Base-by-base conservation (phyloP, 2,888 invertebrate species). In the Lasioglossum zephyrum region DNA sequence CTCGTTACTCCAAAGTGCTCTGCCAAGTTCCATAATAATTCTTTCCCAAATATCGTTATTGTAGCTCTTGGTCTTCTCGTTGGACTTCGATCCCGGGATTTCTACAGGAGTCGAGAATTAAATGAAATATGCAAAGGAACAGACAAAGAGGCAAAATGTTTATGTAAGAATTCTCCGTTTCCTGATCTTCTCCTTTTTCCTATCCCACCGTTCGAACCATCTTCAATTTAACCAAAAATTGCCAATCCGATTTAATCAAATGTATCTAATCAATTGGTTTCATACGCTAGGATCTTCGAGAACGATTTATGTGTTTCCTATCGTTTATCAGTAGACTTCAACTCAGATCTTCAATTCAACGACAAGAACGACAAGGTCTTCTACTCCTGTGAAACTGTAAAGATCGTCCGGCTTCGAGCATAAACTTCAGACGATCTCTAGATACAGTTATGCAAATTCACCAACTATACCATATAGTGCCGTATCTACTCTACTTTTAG, bases 21-120 rank as follows among this genome's bases (percentile, higher is more conserved):
- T 88, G 86, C 88, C 90, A 92, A 92, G 87, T 92, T 92, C 88
- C 75, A 91, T 90, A 92, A 92, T 92, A 92, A 92, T 91, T 92
- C 91, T 92, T 91, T 89, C 88, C 86, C 91, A 88, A 92, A 92
- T 91, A 91, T 92, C 91, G 88, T 92, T 89, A 92, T 91, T 90
- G 89, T 89, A 88, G 80, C 87, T 70, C 72, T 82, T 69, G 86
- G 86, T 79, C 79, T 69, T 81, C 88, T 87, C 82, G 83, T 88
- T 90, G 84, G 85, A 73, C 87, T 88, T 89, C 89, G 89, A 88
- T 81, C 84, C 73, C 53, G 75, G 41, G 36, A 72, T 72, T 82
- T 72, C 74, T 73, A 57, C 79, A 44, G 8, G 44, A 69, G 47
- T 74, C 60, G 22, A 18, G 73, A 83, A 77, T 76, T 69, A 85